Base-by-base conservation (phyloP, 2,113 vertebrate genomes). In the Mus pahari region DNA sequence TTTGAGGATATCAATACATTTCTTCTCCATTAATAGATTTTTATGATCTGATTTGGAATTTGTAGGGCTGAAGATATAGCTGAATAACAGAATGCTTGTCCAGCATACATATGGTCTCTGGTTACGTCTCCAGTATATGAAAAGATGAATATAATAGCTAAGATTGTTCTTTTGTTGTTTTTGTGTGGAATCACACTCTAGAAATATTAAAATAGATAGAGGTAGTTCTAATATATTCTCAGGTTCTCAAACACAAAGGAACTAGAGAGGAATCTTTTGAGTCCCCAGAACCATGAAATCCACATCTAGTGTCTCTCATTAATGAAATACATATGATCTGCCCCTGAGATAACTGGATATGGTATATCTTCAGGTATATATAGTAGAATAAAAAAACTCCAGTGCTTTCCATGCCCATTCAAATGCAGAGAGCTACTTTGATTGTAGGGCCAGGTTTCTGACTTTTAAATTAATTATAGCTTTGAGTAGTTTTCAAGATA, bases 191-290 rank as follows among this genome's bases (percentile, higher is more conserved):
- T 55, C 68, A 73, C 31, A 22, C 81, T 94, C 86, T 58, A 71
- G 13, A 96, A 77, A 50, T 22, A 89, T 42, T 19, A 19, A 90
- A 91, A 92, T 48, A 79, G 48, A 84, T 42, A 36, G 4, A 66
- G 13, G 13, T 83, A 79, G 5, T 39, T 79, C 75, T 87, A 96
- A 92, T 10, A 19, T 94, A n/a, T 17, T 94, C 16, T 95, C 39
- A 79, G 90, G 39, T 93, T 92, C 60, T n/a, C 5, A 42, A 94
- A 90, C 75, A 89, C 71, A 96, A 97, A 93, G 75, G 48, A 96
- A 64, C 31, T 68, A 10, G 26, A 92, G 1, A 90, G n/a, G 91
- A 74, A 83, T 0, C 2, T 88, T 84, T 50, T 75, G 39, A 73
- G 82, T 75, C 3, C 36, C 28, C 20, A 84, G 11, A 28, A 10